A percentile compares a stretch with the other conserved stretches of the same genome.
Conservation (phyloP, 2,888 invertebrate species). For the Lasioglossum villosulum region DNA sequence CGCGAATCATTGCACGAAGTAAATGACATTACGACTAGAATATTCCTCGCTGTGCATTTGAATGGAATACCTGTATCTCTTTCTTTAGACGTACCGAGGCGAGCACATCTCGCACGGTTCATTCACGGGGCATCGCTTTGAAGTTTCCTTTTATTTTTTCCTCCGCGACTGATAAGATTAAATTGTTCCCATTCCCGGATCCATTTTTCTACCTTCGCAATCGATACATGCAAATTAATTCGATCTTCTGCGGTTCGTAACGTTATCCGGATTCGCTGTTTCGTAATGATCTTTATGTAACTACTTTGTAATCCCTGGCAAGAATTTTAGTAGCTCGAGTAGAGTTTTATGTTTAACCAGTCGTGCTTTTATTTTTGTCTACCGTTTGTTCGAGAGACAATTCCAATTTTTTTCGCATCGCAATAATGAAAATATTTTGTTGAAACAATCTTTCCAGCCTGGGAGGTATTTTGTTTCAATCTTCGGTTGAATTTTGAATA, state of each 20-base stretch:
- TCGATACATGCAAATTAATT: conserved; percentile 48
- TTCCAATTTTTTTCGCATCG: background rate
- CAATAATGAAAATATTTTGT: background rate
- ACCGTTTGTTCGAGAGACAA: background rate
- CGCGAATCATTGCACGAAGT: conserved; percentile 17
- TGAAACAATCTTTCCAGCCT: background rate
- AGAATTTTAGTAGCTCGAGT: conserved; percentile 33
- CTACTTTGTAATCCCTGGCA: conserved; percentile 52
- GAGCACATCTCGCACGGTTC: background rate
- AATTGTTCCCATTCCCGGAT: background rate
- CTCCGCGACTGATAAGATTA: background rate
- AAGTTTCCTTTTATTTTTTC: background rate
- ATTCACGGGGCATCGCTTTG: conserved; percentile 4
- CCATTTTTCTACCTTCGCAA: conserved; percentile 24
- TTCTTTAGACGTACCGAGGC: background rate
- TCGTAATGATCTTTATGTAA: conserved; percentile 71
- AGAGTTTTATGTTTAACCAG: conserved; percentile 2
- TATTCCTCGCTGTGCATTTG: conserved; percentile 14
- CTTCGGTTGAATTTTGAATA: too few relatives aligned
- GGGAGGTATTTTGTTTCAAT: background rate
- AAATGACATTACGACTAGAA: conserved; percentile 26
- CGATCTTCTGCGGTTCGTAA: conserved; percentile 61
- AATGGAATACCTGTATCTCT: conserved; percentile 20
- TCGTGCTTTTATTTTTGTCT: background rate
- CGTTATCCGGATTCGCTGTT: conserved; percentile 68